Evolutionary conservation across 2,888 invertebrate species (phyloP), one percentile per base, ranked within the genome.

Genomic region (Cyrtodaria siliqua): DNA sequence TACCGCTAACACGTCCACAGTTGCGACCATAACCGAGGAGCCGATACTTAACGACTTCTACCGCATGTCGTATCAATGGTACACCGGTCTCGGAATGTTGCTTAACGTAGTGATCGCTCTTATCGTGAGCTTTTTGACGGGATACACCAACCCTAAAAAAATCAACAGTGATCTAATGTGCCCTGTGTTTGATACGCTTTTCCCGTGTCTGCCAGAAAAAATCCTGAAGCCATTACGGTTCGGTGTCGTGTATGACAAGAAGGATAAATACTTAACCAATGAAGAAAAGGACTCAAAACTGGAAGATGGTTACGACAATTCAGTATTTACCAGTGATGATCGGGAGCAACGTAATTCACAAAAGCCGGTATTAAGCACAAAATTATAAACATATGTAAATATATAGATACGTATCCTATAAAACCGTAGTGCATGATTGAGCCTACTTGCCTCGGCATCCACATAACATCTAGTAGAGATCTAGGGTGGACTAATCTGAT

Each of bases 51-150:
- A 72, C 53, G 67, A 77, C 47, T 74, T 86, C 60, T 86, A 86
- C 79, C 64, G 76, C 26, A 56, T 86, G 42, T 86, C 85, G 9
- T 86, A 86, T 27, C 57, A 81, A 47, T 84, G 84, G 76, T 86
- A 86, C 73, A 86, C 84, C 2, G 74, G 79, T 23, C 68, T 77
- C 0, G 86, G 82, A 0, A 79, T 82, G 76, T 52, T 76, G 16
- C 33, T 80, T 8, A 70, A 76, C 20, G 70, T 84, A 8, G 56
- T 78, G 26, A 55, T 82, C n/a, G 76, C 81, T 1, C 64, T 84
- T 24, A 26, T 81, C 20, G 79, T 83, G 29, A 86, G 86, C 56
- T 66, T 80, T 20, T 38, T 83, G 6, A 82, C 86, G 14, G 82
- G 86, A 0, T 60, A 63, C 42, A 80, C 73, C 1, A 67, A 70